These are phyloP conservation scores for Harpalus rubripes DNA, from an alignment of 2,888 invertebrate genomes.

Conservation along the genomic window DNA sequence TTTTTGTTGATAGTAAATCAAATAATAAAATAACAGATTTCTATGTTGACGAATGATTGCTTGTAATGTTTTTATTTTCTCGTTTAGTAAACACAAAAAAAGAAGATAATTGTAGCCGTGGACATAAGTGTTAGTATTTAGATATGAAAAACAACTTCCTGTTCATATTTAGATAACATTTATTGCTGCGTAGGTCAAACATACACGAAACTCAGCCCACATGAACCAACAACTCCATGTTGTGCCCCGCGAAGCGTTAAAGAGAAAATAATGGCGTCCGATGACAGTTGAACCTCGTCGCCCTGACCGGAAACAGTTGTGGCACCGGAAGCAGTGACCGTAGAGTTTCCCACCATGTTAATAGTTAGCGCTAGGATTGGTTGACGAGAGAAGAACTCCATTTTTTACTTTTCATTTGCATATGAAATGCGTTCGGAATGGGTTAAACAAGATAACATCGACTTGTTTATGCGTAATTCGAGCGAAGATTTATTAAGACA, in stretches of 20 bases:
- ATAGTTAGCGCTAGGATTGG: slow-evolving; percentile 27
- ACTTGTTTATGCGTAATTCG: slow-evolving; percentile 31
- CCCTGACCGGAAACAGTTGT: slow-evolving; percentile 54
- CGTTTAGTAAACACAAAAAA: not conserved
- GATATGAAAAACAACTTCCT: slow-evolving; percentile 29
- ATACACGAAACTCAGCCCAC: slow-evolving; percentile 3
- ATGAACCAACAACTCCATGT: slow-evolving; percentile 34
- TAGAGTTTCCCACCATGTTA: slow-evolving; percentile 33
- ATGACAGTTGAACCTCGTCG: slow-evolving; percentile 48
- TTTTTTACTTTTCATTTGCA: slow-evolving; percentile 55
- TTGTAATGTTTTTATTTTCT: no score
- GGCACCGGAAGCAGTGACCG: slow-evolving; percentile 51
- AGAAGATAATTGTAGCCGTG: not conserved
- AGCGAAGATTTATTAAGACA: slow-evolving; percentile 51
- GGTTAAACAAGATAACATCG: slow-evolving; percentile 31
- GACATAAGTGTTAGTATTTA: not conserved
- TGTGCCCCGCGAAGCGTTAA: slow-evolving; percentile 43
- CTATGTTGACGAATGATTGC: no score
- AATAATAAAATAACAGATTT: no score
- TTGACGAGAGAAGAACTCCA: slow-evolving; percentile 8
- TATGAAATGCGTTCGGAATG: slow-evolving; percentile 51
- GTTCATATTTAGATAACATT: slow-evolving; percentile 20
- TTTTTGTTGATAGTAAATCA: no score
- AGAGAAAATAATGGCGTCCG: slow-evolving; percentile 57
- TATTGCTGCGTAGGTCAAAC: not conserved